Evolutionary conservation across 2,888 invertebrate species (phyloP).

Genomic region (Octodonta nipae): DNA sequence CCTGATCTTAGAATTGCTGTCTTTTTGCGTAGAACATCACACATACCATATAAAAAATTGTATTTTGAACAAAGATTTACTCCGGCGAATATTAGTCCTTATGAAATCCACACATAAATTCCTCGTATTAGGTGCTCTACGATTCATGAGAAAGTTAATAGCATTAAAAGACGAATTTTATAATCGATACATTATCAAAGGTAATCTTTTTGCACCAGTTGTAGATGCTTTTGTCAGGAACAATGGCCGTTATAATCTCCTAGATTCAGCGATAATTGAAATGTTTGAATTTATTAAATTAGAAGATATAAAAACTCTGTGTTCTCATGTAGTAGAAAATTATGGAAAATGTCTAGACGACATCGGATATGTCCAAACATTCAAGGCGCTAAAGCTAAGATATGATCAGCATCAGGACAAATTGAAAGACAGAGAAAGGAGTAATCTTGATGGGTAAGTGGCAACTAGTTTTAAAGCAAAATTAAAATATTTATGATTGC

Average conservation of each 20-base stretch:
- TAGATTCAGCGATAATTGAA: slow-evolving; percentile 97
- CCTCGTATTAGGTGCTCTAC: slow-evolving; percentile 86
- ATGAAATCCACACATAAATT: slow-evolving; percentile 97
- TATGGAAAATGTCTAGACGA: slow-evolving; percentile 88
- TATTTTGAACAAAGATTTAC: slow-evolving; percentile 89
- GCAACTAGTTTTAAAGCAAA: too few relatives aligned
- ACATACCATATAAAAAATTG: slow-evolving; percentile 97
- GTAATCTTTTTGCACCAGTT: slow-evolving; percentile 88
- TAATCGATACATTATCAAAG: slow-evolving; percentile 86
- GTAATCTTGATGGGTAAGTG: slow-evolving; percentile 40
- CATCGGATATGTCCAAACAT: slow-evolving; percentile 96
- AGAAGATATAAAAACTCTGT: slow-evolving; percentile 81
- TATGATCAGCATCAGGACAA: slow-evolving; percentile 89
- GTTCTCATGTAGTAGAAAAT: slow-evolving; percentile 89
- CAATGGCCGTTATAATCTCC: slow-evolving; percentile 93
- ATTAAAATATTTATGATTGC: not conserved
- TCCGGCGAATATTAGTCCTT: slow-evolving; percentile 85
- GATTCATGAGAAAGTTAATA: slow-evolving; percentile 93
- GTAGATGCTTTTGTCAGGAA: slow-evolving; percentile 93
- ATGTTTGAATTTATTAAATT: slow-evolving; percentile 97
- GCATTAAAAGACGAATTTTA: slow-evolving; percentile 98
- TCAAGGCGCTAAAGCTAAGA: slow-evolving; percentile 77
- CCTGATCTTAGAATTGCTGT: slow-evolving; percentile 84
- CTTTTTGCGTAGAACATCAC: slow-evolving; percentile 99
- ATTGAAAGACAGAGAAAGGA: slow-evolving; percentile 72